Evolutionary conservation across 1,140 invertebrate species (phyloP).

Genomic region (Trichonephila clavata): DNA sequence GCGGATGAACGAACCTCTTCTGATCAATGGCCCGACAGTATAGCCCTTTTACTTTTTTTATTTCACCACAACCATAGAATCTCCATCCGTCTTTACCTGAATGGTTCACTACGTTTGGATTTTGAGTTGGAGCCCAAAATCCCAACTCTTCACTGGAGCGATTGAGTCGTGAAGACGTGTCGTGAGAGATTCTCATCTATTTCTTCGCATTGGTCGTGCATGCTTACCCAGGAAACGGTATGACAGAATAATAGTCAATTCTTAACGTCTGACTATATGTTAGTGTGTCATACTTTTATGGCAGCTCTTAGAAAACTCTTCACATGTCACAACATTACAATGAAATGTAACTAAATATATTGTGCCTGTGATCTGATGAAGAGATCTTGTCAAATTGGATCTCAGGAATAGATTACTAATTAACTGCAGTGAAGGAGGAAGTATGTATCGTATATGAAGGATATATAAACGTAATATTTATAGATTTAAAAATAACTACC

Average conservation of each 20-base stretch:
- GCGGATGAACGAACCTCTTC: slow-evolving; percentile 52
- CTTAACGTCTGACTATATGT: slow-evolving; percentile 33
- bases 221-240: slow-evolving; percentile 41
- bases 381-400: too few species aligned
- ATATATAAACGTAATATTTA: too few species aligned
- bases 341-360: too few species aligned
- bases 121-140: not conserved
- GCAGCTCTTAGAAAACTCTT: not conserved
- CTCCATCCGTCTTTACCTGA: slow-evolving; percentile 62
- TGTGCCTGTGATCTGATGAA: too few species aligned
- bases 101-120: slow-evolving; percentile 60
- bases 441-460: too few species aligned
- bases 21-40: slow-evolving; percentile 67
- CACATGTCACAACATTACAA: too few species aligned
- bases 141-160: not conserved
- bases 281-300: slow-evolving; percentile 54
- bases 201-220: slow-evolving; percentile 26
- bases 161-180: not conserved
- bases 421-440: too few species aligned
- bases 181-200: slow-evolving; percentile 10
- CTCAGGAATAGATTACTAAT: too few species aligned
- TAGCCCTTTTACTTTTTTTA: not conserved
- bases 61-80: slow-evolving; percentile 9
- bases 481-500: too few species aligned
- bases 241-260: not conserved